Conservation (phyloP, 1,140 invertebrate species). For the Apis mellifera region Amel_HAv3.1 CM009938.2:952501-953000, state of each 20-base stretch:
- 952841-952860: no score
- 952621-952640: constrained; percentile 13
- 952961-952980: no score
- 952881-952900: no score
- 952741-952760: constrained; percentile 1
- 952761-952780: constrained; percentile 8
- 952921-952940: no score
- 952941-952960: no score
- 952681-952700: no score
- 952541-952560: constrained; percentile 35
- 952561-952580: constrained; percentile 38
- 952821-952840: no score
- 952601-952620: not conserved
- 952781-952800: constrained; percentile 9
- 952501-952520: constrained; percentile 17
- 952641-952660: not conserved
- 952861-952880: no score
- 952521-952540: constrained; percentile 29
- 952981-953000: no score
- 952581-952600: constrained; percentile 32
- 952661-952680: constrained; percentile 2
- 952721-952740: constrained; percentile 18
- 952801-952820: no score
- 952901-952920: no score
- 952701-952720: constrained; percentile 12